These are phyloP conservation scores for Tragelaphus eurycerus DNA, from an alignment of 2,797 vertebrate species.

Conservation along the genomic window DNA sequence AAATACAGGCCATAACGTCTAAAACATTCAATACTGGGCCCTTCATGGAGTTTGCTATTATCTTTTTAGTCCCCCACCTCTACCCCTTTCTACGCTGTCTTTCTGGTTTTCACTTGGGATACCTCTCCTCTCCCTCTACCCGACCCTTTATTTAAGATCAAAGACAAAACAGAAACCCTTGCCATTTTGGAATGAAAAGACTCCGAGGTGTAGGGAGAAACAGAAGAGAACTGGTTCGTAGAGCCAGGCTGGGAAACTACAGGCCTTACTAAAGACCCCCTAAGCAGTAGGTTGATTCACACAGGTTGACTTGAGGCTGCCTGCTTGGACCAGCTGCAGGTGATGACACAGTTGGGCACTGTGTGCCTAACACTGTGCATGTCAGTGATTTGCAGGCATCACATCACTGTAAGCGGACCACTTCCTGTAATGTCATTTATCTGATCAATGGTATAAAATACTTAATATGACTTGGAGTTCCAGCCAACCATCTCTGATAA, in stretches of 20 bases:
- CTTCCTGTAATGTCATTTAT: neutral
- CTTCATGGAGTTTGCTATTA: neutral
- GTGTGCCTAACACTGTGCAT: neutral
- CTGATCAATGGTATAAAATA: neutral
- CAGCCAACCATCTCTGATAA: constrained; percentile 19
- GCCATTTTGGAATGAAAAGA: constrained; percentile 11
- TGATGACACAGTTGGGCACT: constrained; percentile 24
- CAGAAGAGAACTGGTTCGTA: neutral
- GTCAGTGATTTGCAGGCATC: neutral
- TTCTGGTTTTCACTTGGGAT: neutral
- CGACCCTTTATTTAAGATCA: neutral
- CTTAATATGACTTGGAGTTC: constrained; percentile 19
- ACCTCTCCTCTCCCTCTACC: neutral
- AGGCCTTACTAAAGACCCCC: neutral
- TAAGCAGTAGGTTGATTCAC: neutral
- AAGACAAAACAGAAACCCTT: constrained; percentile 3
- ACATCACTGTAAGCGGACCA: neutral
- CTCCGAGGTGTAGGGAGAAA: neutral
- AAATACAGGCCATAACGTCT: neutral
- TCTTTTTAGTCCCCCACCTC: neutral
- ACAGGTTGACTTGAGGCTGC: neutral
- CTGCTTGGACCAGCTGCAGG: neutral
- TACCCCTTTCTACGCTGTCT: neutral
- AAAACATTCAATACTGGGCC: neutral
- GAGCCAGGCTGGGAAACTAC: neutral